Percentiles rank a stretch among this genome's conserved stretches.
Conservation (phyloP, 2,113 vertebrate genomes). For the Pachypanchax playfairii region DNA sequence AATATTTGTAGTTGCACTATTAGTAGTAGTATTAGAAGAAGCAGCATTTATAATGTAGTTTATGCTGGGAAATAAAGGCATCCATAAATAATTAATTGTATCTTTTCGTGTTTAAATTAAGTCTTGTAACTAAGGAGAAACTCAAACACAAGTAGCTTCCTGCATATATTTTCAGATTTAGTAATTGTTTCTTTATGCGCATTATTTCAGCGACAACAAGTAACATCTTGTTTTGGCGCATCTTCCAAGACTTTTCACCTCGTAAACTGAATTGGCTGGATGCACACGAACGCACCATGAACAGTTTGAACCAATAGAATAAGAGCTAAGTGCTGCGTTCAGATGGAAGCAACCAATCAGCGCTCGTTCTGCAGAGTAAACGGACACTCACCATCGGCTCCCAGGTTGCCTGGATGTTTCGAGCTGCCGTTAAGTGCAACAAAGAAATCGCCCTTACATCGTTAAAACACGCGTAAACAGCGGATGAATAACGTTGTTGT, state of each 20-base stretch:
- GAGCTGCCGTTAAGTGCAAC: slow-evolving; percentile 56
- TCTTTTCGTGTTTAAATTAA: too few relatives aligned
- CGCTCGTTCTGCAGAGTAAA: slow-evolving; percentile 39
- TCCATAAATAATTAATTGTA: too few relatives aligned
- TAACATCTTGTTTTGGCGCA: too few relatives aligned
- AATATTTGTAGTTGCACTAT: too few relatives aligned
- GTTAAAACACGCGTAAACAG: slow-evolving; percentile 23
- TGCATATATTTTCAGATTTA: too few relatives aligned
- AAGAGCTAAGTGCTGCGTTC: slow-evolving; percentile 27
- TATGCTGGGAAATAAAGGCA: too few relatives aligned
- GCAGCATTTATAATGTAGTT: too few relatives aligned
- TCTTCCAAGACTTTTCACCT: background rate
- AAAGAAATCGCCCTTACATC: slow-evolving; percentile 56
- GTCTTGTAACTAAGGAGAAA: too few relatives aligned
- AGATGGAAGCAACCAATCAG: slow-evolving; percentile 55
- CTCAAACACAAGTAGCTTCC: too few relatives aligned
- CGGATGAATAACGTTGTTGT: slow-evolving; percentile 25
- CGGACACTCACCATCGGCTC: slow-evolving; percentile 32
- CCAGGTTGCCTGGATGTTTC: slow-evolving; percentile 19
- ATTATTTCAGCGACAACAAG: too few relatives aligned
- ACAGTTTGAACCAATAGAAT: slow-evolving; percentile 45
- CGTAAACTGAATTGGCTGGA: background rate
- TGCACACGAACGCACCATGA: background rate
- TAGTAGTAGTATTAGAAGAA: too few relatives aligned
- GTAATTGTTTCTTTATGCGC: too few relatives aligned